phyloP scores from a whole-genome alignment of 1,140 invertebrate species.

The Pachypsylla venusta region DNA sequence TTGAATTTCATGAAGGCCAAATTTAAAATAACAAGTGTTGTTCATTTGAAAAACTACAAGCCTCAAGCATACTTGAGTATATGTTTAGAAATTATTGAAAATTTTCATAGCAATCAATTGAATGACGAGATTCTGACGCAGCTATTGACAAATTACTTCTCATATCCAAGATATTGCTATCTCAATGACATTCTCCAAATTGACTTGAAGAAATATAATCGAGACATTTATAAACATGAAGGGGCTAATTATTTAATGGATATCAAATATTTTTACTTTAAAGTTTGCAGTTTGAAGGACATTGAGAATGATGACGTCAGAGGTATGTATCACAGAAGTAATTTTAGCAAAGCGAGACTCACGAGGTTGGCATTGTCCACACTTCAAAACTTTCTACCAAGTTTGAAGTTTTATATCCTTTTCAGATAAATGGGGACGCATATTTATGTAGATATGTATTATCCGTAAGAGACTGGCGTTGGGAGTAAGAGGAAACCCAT shows the following conservation, averaged over 20 bases:
- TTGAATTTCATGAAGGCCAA: not conserved
- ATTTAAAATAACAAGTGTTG: not conserved
- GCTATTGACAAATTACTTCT: conserved; percentile 12
- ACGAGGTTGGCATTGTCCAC: no score
- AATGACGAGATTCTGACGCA: not conserved
- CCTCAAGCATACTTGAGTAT: not conserved
- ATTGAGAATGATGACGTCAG: not conserved
- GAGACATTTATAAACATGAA: not conserved
- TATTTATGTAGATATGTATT: no score
- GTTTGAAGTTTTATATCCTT: no score
- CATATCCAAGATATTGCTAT: conserved; percentile 13
- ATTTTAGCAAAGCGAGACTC: no score
- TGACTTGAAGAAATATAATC: conserved; percentile 2
- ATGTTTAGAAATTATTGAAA: not conserved
- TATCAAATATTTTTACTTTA: conserved; percentile 10
- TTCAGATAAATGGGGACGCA: no score
- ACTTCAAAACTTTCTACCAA: no score
- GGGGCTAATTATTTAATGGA: not conserved
- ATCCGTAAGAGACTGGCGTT: no score
- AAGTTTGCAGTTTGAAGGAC: conserved; percentile 6
- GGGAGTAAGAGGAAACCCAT: no score
- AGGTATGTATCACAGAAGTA: not conserved
- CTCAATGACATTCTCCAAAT: conserved; percentile 13
- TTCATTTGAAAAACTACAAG: not conserved
- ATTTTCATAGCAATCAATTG: not conserved